These are phyloP conservation scores for Ia io DNA, from an alignment of 2,113 vertebrate species.

Conservation along the genomic window DNA sequence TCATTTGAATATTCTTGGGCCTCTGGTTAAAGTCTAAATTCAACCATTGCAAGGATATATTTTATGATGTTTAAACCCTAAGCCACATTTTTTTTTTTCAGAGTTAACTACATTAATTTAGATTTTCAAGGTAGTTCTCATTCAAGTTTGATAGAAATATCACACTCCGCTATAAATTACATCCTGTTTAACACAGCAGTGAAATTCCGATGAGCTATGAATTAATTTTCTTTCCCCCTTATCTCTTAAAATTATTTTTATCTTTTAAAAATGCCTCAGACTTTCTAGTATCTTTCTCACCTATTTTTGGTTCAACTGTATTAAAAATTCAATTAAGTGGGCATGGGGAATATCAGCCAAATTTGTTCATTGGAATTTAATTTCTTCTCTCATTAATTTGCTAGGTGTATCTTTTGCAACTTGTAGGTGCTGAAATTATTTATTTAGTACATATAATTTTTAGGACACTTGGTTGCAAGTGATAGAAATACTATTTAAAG, in stretches of 20 bases:
- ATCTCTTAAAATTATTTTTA: not conserved
- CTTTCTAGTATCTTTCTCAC: not conserved
- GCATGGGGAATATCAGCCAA: not conserved
- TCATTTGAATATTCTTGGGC: not conserved
- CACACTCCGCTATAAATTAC: not conserved
- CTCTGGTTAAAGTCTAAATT: conserved; percentile 29
- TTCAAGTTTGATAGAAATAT: not conserved
- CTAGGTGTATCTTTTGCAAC: not conserved
- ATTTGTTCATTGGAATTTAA: not conserved
- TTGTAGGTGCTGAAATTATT: not conserved
- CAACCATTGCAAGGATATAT: not conserved
- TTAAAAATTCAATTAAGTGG: conserved; percentile 23
- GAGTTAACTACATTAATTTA: not conserved
- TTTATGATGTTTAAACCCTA: not conserved
- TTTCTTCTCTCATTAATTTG: not conserved
- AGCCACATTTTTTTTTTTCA: not conserved
- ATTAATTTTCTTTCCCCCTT: not conserved
- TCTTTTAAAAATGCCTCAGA: not conserved
- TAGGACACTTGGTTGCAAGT: not conserved
- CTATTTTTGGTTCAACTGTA: not conserved
- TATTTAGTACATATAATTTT: not conserved
- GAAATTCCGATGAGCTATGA: not conserved
- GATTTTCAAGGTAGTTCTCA: not conserved
- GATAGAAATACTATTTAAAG: not conserved
- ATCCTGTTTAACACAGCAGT: not conserved